Percentiles rank a stretch among this genome's conserved stretches.
These are phyloP conservation scores for Sapajus apella DNA, from an alignment of 2,113 vertebrate species.

Conservation along the genomic window DNA sequence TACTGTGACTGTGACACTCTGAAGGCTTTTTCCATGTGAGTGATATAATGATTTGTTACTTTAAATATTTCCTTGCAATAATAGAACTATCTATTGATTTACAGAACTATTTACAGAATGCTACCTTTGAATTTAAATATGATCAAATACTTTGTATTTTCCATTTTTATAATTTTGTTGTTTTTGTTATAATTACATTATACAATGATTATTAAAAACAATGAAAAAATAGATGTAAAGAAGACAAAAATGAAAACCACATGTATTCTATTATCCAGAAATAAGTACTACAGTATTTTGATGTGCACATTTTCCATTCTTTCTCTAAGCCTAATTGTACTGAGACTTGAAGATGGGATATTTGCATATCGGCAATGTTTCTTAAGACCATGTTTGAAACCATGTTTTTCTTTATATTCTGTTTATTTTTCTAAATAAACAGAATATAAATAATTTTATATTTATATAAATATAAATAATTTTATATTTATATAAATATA, in stretches of 20 bases:
- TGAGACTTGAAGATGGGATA: background rate
- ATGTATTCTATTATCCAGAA: background rate
- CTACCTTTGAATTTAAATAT: constrained; percentile 13
- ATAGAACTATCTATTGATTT: background rate
- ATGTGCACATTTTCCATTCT: background rate
- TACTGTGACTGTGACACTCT: background rate
- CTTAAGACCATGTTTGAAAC: background rate
- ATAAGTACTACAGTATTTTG: background rate
- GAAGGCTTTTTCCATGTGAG: background rate
- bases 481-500: too few species aligned
- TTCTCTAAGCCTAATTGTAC: background rate
- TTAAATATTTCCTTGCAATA: constrained; percentile 10
- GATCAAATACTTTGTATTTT: background rate
- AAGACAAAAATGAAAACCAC: constrained; percentile 30
- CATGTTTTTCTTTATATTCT: background rate
- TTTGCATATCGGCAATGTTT: background rate
- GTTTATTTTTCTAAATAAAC: background rate
- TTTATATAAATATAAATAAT: too few species aligned
- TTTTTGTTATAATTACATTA: background rate
- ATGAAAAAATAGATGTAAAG: background rate
- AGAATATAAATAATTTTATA: too few species aligned
- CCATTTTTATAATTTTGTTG: background rate
- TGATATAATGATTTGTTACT: background rate
- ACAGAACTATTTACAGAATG: background rate
- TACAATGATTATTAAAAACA: background rate